phyloP scores from a whole-genome alignment of 2,113 vertebrate genomes.

The Microcebus murinus region DNA sequence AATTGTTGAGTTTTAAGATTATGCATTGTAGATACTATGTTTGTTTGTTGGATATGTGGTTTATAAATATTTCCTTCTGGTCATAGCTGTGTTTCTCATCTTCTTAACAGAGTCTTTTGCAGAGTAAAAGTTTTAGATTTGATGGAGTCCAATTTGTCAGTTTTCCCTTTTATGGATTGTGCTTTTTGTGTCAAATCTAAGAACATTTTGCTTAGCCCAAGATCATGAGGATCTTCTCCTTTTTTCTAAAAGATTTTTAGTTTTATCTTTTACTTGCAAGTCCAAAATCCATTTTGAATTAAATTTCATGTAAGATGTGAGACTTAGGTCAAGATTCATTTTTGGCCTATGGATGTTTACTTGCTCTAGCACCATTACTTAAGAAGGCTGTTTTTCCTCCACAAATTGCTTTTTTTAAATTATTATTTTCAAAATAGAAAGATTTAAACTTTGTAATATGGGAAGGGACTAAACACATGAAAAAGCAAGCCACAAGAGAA shows the following conservation, averaged over 20 bases:
- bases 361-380: neutral
- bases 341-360: neutral
- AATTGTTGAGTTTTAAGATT: constrained; percentile 1
- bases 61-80: neutral
- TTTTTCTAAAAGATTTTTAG: neutral
- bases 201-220: neutral
- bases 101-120: neutral
- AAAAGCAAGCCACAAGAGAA: constrained; percentile 7
- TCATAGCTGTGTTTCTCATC: neutral
- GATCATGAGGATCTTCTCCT: neutral
- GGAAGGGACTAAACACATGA: neutral
- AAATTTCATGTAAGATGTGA: neutral
- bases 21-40: neutral
- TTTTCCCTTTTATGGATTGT: neutral
- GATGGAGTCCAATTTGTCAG: neutral
- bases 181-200: neutral
- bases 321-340: too few relatives aligned
- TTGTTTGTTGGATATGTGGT: neutral
- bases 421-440: constrained; percentile 23
- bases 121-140: neutral
- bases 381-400: neutral
- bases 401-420: neutral
- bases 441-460: neutral
- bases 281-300: neutral
- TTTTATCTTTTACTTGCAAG: neutral